Percentiles rank a stretch among this genome's conserved stretches.
Conservation (phyloP, 2,113 vertebrate species). For the Cynocephalus volans region DNA sequence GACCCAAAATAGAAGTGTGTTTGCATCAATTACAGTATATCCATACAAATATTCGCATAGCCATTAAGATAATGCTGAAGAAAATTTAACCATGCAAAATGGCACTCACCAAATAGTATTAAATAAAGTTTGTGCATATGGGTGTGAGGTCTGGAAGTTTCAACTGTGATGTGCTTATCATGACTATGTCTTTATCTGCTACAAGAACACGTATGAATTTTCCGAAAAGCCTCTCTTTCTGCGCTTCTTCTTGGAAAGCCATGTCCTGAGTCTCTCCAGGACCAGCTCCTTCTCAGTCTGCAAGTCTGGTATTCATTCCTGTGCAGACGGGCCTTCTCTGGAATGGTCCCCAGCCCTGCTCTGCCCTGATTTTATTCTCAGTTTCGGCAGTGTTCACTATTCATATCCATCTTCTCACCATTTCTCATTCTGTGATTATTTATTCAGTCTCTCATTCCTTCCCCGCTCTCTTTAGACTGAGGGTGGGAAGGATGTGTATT, state of each 20-base stretch:
- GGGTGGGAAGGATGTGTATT: background rate
- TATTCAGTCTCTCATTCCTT: background rate
- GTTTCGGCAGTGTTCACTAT: background rate
- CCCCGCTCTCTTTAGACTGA: background rate
- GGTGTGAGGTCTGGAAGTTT: background rate
- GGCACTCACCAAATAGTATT: fast-evolving
- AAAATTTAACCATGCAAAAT: background rate
- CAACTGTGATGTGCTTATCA: too few species aligned
- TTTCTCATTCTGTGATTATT: background rate
- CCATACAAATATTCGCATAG: too few species aligned
- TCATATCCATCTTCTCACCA: fast-evolving
- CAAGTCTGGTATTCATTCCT: too few species aligned
- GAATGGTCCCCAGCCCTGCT: background rate
- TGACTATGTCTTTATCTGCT: background rate
- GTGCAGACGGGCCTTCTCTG: background rate
- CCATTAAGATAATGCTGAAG: background rate
- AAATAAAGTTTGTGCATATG: background rate
- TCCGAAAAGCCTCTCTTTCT: background rate
- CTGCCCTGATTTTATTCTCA: background rate
- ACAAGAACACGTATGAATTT: fast-evolving
- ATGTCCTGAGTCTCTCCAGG: background rate
- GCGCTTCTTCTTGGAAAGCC: background rate
- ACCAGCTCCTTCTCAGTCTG: too few species aligned
- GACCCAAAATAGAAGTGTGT: background rate
- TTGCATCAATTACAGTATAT: background rate